phyloP scores from a whole-genome alignment of 2,888 invertebrate genomes.

The Polyommatus icarus region DNA sequence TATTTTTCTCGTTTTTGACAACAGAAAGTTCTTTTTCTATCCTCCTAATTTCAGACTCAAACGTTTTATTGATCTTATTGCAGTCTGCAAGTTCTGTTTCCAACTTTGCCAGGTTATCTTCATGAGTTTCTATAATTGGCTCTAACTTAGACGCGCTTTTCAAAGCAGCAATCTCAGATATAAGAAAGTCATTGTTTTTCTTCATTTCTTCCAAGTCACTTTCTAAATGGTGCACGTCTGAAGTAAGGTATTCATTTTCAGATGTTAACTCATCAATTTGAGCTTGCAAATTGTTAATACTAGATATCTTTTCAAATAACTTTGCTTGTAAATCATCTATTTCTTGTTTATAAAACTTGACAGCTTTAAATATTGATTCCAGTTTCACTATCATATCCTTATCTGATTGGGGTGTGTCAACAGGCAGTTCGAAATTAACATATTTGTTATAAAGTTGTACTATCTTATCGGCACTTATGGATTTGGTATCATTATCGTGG shows the following conservation, averaged over 20 bases:
- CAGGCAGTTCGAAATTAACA: constrained; percentile 71
- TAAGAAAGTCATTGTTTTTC: constrained; percentile 85
- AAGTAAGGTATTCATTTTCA: constrained; percentile 73
- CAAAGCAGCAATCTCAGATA: constrained; percentile 82
- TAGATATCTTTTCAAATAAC: constrained; percentile 79
- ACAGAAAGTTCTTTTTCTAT: constrained; percentile 78
- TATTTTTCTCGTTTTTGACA: constrained; percentile 65
- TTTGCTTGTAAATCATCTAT: constrained; percentile 80
- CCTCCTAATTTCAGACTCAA: constrained; percentile 81
- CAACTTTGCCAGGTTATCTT: constrained; percentile 83
- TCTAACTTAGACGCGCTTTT: constrained; percentile 84
- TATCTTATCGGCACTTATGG: constrained; percentile 62
- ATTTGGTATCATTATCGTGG: constrained; percentile 53
- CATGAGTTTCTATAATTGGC: constrained; percentile 86
- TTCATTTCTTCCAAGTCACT: constrained; percentile 83
- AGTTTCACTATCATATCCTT: constrained; percentile 68
- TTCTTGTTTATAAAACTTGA: constrained; percentile 81
- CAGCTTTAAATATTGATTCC: constrained; percentile 77
- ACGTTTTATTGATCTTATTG: constrained; percentile 77
- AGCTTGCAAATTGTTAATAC: constrained; percentile 72
- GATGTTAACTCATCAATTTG: constrained; percentile 79
- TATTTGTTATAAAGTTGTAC: constrained; percentile 72
- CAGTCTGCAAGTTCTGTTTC: constrained; percentile 84
- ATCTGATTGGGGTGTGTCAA: constrained; percentile 68
- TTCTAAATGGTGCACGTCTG: constrained; percentile 77